phyloP scores from a whole-genome alignment of 2,888 invertebrate species.

The Diabrotica balteata region DNA sequence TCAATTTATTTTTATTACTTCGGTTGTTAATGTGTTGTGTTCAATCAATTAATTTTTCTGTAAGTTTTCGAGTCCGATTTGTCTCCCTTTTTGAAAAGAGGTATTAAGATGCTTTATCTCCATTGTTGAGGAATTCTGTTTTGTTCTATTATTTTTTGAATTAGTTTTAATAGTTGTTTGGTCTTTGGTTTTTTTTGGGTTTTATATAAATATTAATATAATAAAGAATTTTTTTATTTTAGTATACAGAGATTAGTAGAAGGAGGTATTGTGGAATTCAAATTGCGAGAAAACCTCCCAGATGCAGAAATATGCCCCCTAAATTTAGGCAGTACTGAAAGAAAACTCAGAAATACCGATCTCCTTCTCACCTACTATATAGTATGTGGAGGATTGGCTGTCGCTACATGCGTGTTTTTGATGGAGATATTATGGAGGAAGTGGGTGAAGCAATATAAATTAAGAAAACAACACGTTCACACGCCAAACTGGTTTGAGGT shows the following conservation, averaged over 20 bases:
- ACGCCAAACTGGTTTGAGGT: background rate
- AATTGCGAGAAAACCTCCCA: constrained; percentile 70
- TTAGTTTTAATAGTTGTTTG: too few species aligned
- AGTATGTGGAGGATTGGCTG: constrained; percentile 72
- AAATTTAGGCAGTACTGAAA: constrained; percentile 80
- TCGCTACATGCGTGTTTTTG: constrained; percentile 70
- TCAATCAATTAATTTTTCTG: too few species aligned
- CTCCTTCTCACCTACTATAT: constrained; percentile 81
- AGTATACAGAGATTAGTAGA: constrained; percentile 76
- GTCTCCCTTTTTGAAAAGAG: too few species aligned
- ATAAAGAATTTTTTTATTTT: constrained; percentile 41
- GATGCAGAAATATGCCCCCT: constrained; percentile 81
- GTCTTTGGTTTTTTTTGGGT: too few species aligned
- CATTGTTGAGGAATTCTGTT: too few species aligned
- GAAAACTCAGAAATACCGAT: constrained; percentile 78
- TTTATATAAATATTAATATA: too few species aligned
- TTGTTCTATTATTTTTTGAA: too few species aligned
- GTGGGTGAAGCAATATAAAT: constrained; percentile 13
- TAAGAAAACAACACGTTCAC: constrained; percentile 10
- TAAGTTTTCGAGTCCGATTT: too few species aligned
- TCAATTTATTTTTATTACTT: too few species aligned
- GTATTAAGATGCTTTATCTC: too few species aligned
- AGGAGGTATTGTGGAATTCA: constrained; percentile 76
- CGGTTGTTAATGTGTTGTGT: too few species aligned
- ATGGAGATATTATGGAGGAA: constrained; percentile 64